Evolutionary conservation across 1,140 invertebrate genomes (phyloP).

Genomic region (Ctenoplectra terminalis): DNA sequence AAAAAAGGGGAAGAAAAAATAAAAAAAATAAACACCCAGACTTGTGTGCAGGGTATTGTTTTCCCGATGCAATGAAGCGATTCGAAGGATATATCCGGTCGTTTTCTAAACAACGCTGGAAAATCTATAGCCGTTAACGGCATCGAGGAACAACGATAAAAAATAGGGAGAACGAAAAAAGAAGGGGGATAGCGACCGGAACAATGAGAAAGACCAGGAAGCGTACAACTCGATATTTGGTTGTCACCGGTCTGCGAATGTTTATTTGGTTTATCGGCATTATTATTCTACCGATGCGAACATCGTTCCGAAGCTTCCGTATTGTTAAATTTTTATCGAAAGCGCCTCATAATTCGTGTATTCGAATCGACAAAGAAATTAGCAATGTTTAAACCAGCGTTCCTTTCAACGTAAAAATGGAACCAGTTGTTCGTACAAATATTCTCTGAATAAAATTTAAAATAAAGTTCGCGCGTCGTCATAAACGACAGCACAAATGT

Average conservation of each 20-base stretch:
- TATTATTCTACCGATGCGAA: neutral
- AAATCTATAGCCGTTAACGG: slow-evolving; percentile 51
- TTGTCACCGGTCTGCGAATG: slow-evolving; percentile 1
- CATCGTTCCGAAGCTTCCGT: no score
- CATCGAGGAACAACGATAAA: slow-evolving; percentile 22
- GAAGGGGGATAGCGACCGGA: neutral
- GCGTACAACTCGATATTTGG: slow-evolving; percentile 29
- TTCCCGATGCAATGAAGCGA: slow-evolving; percentile 14
- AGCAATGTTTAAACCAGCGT: neutral
- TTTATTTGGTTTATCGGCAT: neutral
- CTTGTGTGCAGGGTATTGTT: slow-evolving; percentile 14
- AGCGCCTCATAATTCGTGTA: neutral
- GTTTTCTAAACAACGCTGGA: slow-evolving; percentile 39
- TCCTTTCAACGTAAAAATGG: neutral
- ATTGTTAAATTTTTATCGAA: neutral
- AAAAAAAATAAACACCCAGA: neutral
- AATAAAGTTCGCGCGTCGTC: no score
- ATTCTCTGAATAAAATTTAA: neutral
- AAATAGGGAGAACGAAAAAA: slow-evolving; percentile 12
- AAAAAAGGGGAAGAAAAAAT: no score
- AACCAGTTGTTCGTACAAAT: neutral
- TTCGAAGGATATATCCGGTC: slow-evolving; percentile 39
- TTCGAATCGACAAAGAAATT: neutral
- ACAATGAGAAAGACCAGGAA: slow-evolving; percentile 43
- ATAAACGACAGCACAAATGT: neutral